Base-by-base conservation (phyloP, 2,888 invertebrate species). In the Cephus rjabovi region DNA sequence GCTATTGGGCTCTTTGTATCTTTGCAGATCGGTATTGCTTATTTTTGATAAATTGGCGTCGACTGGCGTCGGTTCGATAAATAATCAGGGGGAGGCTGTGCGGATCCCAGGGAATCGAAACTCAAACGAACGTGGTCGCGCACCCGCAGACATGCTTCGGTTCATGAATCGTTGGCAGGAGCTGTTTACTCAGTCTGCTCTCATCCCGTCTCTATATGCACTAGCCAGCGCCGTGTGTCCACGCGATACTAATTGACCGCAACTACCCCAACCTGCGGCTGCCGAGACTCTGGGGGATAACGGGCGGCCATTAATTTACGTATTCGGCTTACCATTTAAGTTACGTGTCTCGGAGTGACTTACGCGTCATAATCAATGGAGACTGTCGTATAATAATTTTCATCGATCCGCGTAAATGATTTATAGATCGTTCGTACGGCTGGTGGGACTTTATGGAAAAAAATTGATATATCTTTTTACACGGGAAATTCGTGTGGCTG, bases 231-330 rank as follows among this genome's bases (percentile, higher is more conserved):
- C 70, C 33, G 70, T 70, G 70, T 70, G 70, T 70, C 70, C 70
- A 3, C 70, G 70, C 70, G 70, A 70, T 70, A 70, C 70, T 70
- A 70, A 70, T 70, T 70, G 70, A 70, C 70, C 70, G 70, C 70
- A 70, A 11, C 70, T 70, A n/a, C 70, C 15, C 70, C 70, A 11
- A 30, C 70, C 70, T 70, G 70, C 70, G 70, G 70, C 70, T 70
- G 70, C 70, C 15, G 70, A 70, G 33, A 70, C 70, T 33, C 70
- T 4, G 70, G 70, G 70, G 40, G 12, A 31, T 33, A 33, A 30
- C 12, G 70, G 30, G n/a, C 30, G 70, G 70, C 70, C 70, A 70
- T 33, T 70, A 33, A 70, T 70, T 70, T 30, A 33, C 70, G 70
- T 4, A 33, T 70, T 30, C 70, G 33, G 70, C 70, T 30, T 33